Base-by-base conservation (phyloP, 1,140 invertebrate species). In the Andrena cerasifolii region DNA sequence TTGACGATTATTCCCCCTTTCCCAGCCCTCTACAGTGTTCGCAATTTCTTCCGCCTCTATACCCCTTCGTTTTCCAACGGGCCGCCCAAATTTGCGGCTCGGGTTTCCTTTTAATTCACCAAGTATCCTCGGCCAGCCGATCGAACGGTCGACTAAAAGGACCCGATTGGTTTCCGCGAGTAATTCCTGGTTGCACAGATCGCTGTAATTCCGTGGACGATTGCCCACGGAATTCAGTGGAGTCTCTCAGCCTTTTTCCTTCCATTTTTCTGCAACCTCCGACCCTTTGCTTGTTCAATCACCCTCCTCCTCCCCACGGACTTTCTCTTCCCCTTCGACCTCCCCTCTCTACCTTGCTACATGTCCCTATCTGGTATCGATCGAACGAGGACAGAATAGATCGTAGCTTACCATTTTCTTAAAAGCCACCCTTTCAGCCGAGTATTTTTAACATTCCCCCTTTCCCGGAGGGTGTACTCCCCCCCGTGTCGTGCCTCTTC, bases 101-200 rank as follows among this genome's bases (percentile, higher is more conserved):
- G 70, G 31, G 40, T 73, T 16, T 40, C 21, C 31, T 18, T 5
- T 73, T 53, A 63, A 40, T 63, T 53, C 43, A 21, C 0, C 58
- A 7, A 26, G 33, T 40, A 24, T 28, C 28, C 33, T 8, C 14
- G 14, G 1, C 10, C 18, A 8, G 14, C n/a, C 72, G 62, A 56
- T 45, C 21, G 36, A 7, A 54, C 18, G 56, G n/a, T 53, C 59
- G 47, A 33, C 51, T 65, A 49, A 74, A 54, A 66, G 61, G 2
- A 75, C 26, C 43, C 72, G 72, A 75, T 75, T 75, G 61, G 18
- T 75, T 66, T 56, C 26, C 40, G 24, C 33, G 51, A 33, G 28
- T 56, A 75, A 75, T 75, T 66, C 28, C 51, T 66, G 62, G 61
- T 56, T 63, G 72, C 62, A 53, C 28, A 45, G 72, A 74, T 74